Base-by-base conservation (phyloP, 2,797 vertebrate genomes). In the Loriculus beryllinus region DNA sequence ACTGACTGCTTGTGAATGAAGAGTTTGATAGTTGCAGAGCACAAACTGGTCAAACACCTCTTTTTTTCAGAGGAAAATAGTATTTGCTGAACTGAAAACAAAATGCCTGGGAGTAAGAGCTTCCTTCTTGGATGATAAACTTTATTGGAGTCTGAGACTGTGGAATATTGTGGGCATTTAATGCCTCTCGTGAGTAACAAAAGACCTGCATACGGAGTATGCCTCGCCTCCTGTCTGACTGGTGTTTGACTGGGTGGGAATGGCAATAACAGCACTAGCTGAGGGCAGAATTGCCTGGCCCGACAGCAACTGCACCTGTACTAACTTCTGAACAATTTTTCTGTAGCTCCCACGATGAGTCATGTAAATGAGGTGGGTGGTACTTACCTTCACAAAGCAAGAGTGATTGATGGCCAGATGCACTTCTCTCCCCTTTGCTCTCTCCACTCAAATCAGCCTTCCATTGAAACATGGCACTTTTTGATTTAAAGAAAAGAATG, bases 341-440 rank as follows among this genome's bases (percentile, higher is more conserved):
- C 95, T 95, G 67, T 95, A 96, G 89, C 91, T 96, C 62, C 91
- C 82, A 48, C 63, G 83, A 28, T 37, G 71, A 85, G 69, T 80
- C 54, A 3, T 2, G 26, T 79, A 60, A 56, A 89, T 42, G 88
- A 95, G 94, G 87, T 95, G 90, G 85, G 93, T 93, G 82, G 54
- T 93, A 16, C 62, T 88, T 82, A 31, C 16, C 70, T 48, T 92
- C 93, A 90, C 82, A 77, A 43, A 90, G 64, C 70, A 60, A 77
- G 77, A 90, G 67, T 26, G 20, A 69, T 85, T 78, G 31, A 23
- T 69, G 57, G 65, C 84, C 87, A 72, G 54, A 13, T 37, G 59
- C 91, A 91, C 82, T 82, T 72, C 70, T 86, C 47, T 74, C 31
- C 33, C 51, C 74, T 86, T 69, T 40, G 70, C 88, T 88, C 59